Evolutionary conservation across 2,113 vertebrate species (phyloP), one percentile per base, ranked within the genome.

Genomic region (Cricetomys ansorgei): DNA sequence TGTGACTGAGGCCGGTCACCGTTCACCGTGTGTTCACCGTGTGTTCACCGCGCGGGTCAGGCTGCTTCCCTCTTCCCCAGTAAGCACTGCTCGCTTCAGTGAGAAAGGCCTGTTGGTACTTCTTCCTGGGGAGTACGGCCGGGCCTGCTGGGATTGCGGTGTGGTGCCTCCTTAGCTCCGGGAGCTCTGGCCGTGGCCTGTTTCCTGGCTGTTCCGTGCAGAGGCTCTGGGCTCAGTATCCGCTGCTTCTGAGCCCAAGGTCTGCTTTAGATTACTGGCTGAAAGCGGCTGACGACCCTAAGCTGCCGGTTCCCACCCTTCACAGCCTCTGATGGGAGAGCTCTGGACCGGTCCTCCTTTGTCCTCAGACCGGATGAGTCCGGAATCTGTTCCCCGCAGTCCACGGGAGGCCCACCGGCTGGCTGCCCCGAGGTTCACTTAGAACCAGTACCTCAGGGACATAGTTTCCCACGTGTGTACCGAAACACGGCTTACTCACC

Each of bases 201-300:
- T 67, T 70, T 85, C 69, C 75, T n/a, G 43, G 62, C 25, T 72
- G 16, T 27, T 50, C 64, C 67, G 0, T 57, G 29, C 55, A 72
- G 64, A 87, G 27, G 40, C 37, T 62, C 77, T 23, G 48, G 77
- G 83, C 55, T 84, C 21, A 65, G 92, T 31, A 57, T 70, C 59
- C 73, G 45, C 79, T 40, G 25, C 85, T 90, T 88, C 40, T 48
- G 55, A 84, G 43, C 12, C 3, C 0, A 8, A 59, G 45, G 12
- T 57, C 65, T 87, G 91, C 69, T 94, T 59, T 91, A 77, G 48
- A 75, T 95, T 57, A 72, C 21, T 55, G 80, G 27, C 57, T 40
- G 34, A 67, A 96, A 90, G 75, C 91, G 59, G 83, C 37, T 77
- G 43, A 55, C 55, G n/a, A 75, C 85, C 86, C 7, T 4, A 34